These are phyloP conservation scores for Syndactyla subalaris DNA, from an alignment of 2,797 vertebrate genomes.

Conservation along the genomic window DNA sequence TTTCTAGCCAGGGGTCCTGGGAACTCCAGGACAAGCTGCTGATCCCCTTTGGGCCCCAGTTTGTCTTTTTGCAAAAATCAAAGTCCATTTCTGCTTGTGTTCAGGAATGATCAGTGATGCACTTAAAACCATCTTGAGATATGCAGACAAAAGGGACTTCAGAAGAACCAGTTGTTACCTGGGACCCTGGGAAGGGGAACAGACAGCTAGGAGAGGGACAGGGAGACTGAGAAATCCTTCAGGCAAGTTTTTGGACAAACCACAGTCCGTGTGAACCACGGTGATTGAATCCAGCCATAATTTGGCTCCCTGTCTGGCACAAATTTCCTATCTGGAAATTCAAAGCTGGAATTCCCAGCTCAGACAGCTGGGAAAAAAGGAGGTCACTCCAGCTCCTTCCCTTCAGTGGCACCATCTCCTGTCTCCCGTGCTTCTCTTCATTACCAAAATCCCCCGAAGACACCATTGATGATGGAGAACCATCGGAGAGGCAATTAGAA, in stretches of 20 bases:
- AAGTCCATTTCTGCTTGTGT: not conserved
- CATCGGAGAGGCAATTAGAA: slow-evolving; percentile 73
- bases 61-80: not conserved
- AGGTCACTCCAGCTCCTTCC: not conserved
- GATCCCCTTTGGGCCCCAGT: not conserved
- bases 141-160: not conserved
- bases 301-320: not conserved
- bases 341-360: not conserved
- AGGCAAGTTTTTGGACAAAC: not conserved
- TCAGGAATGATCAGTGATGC: not conserved
- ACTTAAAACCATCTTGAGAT: not conserved
- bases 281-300: not conserved
- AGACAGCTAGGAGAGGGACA: not conserved
- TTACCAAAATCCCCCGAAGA: slow-evolving; percentile 31
- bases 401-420: not conserved
- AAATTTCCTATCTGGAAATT: not conserved
- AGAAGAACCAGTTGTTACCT: not conserved
- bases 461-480: slow-evolving; percentile 44
- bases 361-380: not conserved
- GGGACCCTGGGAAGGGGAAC: not conserved
- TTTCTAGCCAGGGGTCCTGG: not conserved
- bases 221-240: not conserved
- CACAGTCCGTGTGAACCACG: accelerated
- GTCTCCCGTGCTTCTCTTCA: not conserved
- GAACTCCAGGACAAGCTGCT: not conserved